Conservation (phyloP, 2,888 invertebrate genomes). For the Andrena flavipes region DNA sequence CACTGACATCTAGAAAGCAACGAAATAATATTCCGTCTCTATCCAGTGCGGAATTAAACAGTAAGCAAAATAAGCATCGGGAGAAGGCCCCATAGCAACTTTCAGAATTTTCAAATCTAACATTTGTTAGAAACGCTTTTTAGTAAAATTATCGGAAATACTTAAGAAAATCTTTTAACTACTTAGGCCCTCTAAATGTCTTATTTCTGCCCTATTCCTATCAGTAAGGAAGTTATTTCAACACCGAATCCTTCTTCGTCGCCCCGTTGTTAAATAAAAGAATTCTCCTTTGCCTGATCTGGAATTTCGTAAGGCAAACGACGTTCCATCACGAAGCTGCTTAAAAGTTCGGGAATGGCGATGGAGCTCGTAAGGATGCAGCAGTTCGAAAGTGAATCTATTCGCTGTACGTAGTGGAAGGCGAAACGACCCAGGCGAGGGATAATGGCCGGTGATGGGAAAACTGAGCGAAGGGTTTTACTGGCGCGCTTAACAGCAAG, state of each 20-base stretch:
- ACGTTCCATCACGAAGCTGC: not conserved
- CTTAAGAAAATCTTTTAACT: no score
- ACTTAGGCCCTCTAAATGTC: no score
- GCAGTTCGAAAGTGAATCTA: constrained; percentile 42
- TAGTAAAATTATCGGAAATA: no score
- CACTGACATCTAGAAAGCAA: not conserved
- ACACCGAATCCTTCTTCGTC: no score
- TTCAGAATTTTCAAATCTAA: no score
- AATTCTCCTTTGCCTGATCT: not conserved
- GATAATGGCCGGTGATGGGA: constrained; percentile 52
- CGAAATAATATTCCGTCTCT: not conserved
- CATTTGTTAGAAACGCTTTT: no score
- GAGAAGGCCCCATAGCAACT: no score
- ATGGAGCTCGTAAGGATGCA: constrained; percentile 10
- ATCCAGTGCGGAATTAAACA: not conserved
- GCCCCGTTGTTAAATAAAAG: no score
- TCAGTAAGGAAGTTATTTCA: no score
- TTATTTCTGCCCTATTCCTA: no score
- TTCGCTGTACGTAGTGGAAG: not conserved
- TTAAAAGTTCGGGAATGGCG: constrained; percentile 32
- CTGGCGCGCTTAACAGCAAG: constrained; percentile 38
- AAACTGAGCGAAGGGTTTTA: constrained; percentile 53
- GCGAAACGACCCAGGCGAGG: constrained; percentile 22
- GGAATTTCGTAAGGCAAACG: constrained; percentile 13
- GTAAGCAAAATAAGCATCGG: no score